Evolutionary conservation across 2,888 invertebrate species (phyloP), one percentile per base, ranked within the genome.

Genomic region (Portevinia maculata): DNA sequence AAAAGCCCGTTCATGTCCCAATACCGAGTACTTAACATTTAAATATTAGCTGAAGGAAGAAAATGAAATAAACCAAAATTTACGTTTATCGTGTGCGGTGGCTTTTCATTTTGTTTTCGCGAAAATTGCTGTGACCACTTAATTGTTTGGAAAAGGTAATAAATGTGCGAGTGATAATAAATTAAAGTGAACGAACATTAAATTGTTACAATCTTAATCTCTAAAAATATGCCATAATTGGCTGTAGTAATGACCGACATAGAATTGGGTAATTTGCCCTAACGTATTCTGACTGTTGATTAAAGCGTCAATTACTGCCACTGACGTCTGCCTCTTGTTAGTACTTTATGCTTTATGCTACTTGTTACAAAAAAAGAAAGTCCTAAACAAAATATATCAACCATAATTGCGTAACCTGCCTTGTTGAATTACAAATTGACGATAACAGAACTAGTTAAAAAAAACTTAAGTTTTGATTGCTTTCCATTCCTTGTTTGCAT

Each of bases 61-160:
- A 21, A n/a, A 71, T 71, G 71, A 62, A 44, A 28, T 71, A 71
- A 46, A 41, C n/a, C 34, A 8, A 11, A 2, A 41, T 9, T 19
- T 21, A 17, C 41, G 32, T 19, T 41, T n/a, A n/a, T 41, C 70
- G 52, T 46, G 52, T 24, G 24, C 44, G 24, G 21, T 32, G 21
- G n/a, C 15, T 4, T 24, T 34, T 57, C 13, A 6, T 32, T 19
- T 37, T 17, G 15, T 39, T 34, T 30, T 34, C 24, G 44, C n/a
- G 30, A 19, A 46, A 21, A 37, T 15, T 24, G 17, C 9, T 39
- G 57, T 39, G 1, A 21, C 24, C 24, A 3, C 2, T 5, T 19
- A 8, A 32, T 55, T 17, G 2, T 55, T 55, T 55, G 1, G 13
- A 59, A 8, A 50, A 41, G 70, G 70, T 71, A 60, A 70, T 39